Percentiles rank a stretch among this genome's conserved stretches.
phyloP scores from a whole-genome alignment of 1,140 invertebrate genomes.

The Drosophila nasuta region DNA sequence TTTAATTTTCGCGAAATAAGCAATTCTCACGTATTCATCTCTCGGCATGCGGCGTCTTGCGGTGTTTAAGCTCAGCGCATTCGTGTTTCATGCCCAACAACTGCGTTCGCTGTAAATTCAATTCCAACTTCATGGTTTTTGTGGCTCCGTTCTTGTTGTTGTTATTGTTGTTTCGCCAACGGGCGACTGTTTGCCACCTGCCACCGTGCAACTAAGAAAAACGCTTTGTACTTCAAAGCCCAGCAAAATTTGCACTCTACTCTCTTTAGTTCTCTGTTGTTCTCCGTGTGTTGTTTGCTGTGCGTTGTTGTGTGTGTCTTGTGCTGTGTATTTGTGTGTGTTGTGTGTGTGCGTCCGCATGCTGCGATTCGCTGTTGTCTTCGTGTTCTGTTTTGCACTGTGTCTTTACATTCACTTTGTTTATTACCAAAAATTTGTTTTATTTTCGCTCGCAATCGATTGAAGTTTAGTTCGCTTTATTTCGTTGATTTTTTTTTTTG shows the following conservation, averaged over 20 bases:
- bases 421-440: conserved; percentile 66
- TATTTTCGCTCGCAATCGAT: conserved; percentile 75
- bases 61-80: conserved; percentile 20
- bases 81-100: conserved; percentile 20
- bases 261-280: conserved; percentile 39
- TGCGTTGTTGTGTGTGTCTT: conserved; percentile 10
- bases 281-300: conserved; percentile 16
- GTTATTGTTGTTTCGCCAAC: conserved; percentile 69
- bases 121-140: conserved; percentile 40
- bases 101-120: conserved; percentile 58
- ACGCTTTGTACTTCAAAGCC: conserved; percentile 80
- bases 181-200: conserved; percentile 54
- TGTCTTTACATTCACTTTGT: conserved; percentile 54
- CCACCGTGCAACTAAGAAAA: conserved; percentile 42
- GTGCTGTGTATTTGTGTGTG: not conserved
- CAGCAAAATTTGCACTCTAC: conserved; percentile 63
- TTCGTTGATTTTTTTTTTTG: conserved; percentile 30
- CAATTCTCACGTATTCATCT: conserved; percentile 79
- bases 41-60: conserved; percentile 49
- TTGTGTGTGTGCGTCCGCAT: not conserved
- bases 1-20: conserved; percentile 82
- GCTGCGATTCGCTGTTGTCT: conserved; percentile 27
- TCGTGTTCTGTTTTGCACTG: conserved; percentile 26
- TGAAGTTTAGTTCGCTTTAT: conserved; percentile 66
- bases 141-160: conserved; percentile 1